Evolutionary conservation across 2,888 invertebrate species (phyloP), one percentile per base, ranked within the genome.

Genomic region (Copidosoma aretas): DNA sequence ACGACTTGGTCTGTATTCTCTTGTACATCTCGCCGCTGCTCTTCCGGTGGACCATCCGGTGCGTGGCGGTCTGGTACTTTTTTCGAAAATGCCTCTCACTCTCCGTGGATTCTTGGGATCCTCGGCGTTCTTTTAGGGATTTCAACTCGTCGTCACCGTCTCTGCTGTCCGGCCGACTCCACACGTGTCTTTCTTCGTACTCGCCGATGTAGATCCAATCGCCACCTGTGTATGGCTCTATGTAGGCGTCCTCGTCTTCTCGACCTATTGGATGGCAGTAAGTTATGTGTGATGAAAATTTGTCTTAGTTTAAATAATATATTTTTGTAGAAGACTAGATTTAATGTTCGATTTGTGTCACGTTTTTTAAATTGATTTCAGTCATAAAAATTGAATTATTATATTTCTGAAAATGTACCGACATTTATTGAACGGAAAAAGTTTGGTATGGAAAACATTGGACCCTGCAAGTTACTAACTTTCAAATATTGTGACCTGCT

Each of bases 11-110:
- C 62, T 92, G 90, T 79, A 95, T 91, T 73, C 95, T 88, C 79
- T 91, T 90, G 80, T 94, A 95, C 89, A 95, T 92, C 84, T 96
- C 95, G 63, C 94, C 89, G 79, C 94, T 94, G 61, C 94, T 94
- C 81, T 94, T 92, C 65, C 95, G 87, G 83, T 96, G 95, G 17
- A 72, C 65, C 67, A 96, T 90, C 64, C 95, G 89, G 84, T 95
- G 95, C 4, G 94, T 93, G 69, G 94, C 89, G 22, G 93, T 92
- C 77, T 94, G 93, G 80, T 94, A 95, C 76, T 91, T 90, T 80
- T 93, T 91, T 77, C 91, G 89, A 84, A 96, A 96, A 76, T 93
- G 93, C 73, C 91, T 89, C 82, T 96, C 96, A 1, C 94, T 95
- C 69, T 92, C 91, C 0, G 95, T 93, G 0, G 90, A 90, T 25